Evolutionary conservation across 2,888 invertebrate species (phyloP).

Genomic region (Polydesmus complanatus): DNA sequence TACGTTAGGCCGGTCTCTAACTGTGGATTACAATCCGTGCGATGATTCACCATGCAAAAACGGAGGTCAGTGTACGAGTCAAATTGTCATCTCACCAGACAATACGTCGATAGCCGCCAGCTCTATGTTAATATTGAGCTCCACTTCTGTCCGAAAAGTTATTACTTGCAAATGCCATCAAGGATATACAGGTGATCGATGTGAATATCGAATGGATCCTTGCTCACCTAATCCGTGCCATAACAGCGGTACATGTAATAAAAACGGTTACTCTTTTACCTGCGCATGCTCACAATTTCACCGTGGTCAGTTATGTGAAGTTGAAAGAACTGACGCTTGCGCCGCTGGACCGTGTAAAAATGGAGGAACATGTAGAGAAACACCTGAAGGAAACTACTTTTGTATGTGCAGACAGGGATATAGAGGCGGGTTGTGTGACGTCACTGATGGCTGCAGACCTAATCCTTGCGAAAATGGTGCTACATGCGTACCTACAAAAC

Average conservation of each 20-base stretch:
- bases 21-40: slow-evolving; percentile 35
- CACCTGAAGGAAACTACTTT: slow-evolving; percentile 66
- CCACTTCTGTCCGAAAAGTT: slow-evolving; percentile 62
- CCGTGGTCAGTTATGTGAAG: slow-evolving; percentile 70
- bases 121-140: slow-evolving; percentile 63
- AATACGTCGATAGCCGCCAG: slow-evolving; percentile 52
- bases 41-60: slow-evolving; percentile 46
- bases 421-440: slow-evolving; percentile 78
- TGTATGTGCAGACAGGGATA: slow-evolving; percentile 84
- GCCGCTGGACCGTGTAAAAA: slow-evolving; percentile 75
- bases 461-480: slow-evolving; percentile 88
- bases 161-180: slow-evolving; percentile 63
- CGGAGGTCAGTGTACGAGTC: slow-evolving; percentile 30
- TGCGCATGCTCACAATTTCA: slow-evolving; percentile 64
- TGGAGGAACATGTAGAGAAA: slow-evolving; percentile 80
- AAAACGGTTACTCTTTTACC: slow-evolving; percentile 67
- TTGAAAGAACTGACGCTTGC: slow-evolving; percentile 70
- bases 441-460: slow-evolving; percentile 70
- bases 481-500: slow-evolving; percentile 64
- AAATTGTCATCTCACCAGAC: slow-evolving; percentile 32
- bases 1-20: slow-evolving; percentile 49
- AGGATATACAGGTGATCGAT: slow-evolving; percentile 67
- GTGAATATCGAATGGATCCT: slow-evolving; percentile 77
- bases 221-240: slow-evolving; percentile 80
- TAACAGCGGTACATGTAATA: slow-evolving; percentile 66